phyloP scores from a whole-genome alignment of 2,113 vertebrate species.

The Pyrgilauda ruficollis region DNA sequence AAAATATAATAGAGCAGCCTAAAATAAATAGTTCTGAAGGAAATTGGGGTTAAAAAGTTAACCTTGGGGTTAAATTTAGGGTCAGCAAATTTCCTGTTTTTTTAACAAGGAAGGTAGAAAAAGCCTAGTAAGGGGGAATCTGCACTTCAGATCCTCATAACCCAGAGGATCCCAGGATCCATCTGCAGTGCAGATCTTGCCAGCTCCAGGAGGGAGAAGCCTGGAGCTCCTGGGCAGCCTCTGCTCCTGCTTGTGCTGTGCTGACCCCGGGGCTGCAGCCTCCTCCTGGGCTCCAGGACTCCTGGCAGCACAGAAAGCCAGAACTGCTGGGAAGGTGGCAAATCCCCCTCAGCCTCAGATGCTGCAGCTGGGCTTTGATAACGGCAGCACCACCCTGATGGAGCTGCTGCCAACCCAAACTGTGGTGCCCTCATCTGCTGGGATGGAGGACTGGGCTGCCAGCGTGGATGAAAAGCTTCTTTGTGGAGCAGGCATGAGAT shows the following conservation, averaged over 20 bases:
- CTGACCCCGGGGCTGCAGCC: fast-evolving
- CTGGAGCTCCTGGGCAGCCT: neutral
- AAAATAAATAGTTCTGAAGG: slow-evolving; percentile 19
- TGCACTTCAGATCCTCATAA: neutral
- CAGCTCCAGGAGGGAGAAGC: neutral
- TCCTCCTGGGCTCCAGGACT: neutral
- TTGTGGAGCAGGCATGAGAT: neutral
- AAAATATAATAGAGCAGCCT: slow-evolving; percentile 6
- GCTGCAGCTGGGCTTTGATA: neutral
- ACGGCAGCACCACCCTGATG: fast-evolving
- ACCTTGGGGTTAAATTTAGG: neutral
- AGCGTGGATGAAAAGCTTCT: neutral
- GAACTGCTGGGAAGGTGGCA: neutral
- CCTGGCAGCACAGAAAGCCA: neutral
- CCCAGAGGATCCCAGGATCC: neutral
- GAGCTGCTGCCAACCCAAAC: neutral
- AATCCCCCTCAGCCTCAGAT: neutral
- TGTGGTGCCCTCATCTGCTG: neutral
- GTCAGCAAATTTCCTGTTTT: neutral
- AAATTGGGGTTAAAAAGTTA: slow-evolving; percentile 21
- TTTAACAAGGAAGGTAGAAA: neutral
- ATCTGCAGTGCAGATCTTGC: neutral
- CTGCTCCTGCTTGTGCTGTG: neutral
- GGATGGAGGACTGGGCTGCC: neutral
- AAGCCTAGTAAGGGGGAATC: neutral